These are phyloP conservation scores for Onychostruthus taczanowskii DNA, from an alignment of 2,113 vertebrate species.

Conservation along the genomic window DNA sequence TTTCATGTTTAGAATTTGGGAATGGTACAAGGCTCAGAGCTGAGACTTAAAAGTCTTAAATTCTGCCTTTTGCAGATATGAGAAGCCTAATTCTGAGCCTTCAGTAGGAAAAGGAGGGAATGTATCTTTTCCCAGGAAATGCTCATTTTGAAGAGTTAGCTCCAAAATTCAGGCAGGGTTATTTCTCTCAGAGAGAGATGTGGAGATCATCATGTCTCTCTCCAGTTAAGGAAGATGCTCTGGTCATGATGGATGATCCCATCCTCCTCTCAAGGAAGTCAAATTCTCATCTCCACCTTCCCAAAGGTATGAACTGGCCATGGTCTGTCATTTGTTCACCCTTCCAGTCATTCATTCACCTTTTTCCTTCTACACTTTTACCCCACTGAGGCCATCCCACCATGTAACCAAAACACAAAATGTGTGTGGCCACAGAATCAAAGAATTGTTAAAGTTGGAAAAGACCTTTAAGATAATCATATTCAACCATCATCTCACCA, in stretches of 20 bases:
- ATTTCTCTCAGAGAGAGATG: neutral
- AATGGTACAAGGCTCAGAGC: accelerated
- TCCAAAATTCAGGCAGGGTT: neutral
- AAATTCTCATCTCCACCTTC: neutral
- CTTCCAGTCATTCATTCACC: neutral
- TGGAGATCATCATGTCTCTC: neutral
- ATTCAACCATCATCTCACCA: neutral
- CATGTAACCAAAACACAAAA: neutral
- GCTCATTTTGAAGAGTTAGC: neutral
- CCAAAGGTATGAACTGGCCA: neutral
- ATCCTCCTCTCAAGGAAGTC: neutral
- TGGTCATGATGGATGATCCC: neutral
- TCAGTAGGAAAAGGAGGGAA: neutral
- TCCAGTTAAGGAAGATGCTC: neutral
- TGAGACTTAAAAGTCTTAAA: neutral
- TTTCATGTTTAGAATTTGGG: neutral
- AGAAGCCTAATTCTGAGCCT: neutral
- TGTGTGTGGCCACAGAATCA: neutral
- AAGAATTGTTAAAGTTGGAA: neutral
- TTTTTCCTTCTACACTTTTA: neutral
- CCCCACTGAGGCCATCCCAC: neutral
- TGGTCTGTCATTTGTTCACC: neutral
- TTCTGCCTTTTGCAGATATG: neutral
- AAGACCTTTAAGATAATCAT: accelerated
- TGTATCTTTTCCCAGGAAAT: neutral